A percentile compares a stretch with the other conserved stretches of the same genome.
phyloP scores from a whole-genome alignment of 92 coral and sea anemone species.

The Heteractis magnifica region DNA sequence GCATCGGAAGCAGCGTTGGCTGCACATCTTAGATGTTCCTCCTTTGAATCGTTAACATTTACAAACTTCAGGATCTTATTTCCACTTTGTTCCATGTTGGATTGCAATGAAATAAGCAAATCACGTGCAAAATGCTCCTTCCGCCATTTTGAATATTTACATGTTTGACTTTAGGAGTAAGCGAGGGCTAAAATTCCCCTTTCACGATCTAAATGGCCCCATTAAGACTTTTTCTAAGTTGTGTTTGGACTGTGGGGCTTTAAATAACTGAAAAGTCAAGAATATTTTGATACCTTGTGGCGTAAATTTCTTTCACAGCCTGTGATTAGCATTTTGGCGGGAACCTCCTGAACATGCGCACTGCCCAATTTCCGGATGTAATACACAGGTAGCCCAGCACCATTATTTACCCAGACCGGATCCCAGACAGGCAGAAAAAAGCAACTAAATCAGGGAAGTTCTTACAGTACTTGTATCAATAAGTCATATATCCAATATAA shows the following conservation, averaged over 20 bases:
- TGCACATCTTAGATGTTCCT: constrained; percentile 54
- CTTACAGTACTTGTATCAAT: not conserved
- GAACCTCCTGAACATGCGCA: constrained; percentile 51
- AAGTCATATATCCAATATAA: not conserved
- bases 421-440: not conserved
- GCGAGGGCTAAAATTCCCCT: not conserved
- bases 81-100: constrained; percentile 1
- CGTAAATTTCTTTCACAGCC: not conserved
- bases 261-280: not conserved
- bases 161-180: constrained; percentile 26
- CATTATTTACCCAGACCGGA: not conserved
- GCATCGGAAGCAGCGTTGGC: constrained; percentile 61
- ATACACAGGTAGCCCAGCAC: constrained; percentile 20
- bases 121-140: constrained; percentile 28
- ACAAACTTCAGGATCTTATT: constrained; percentile 57
- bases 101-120: constrained; percentile 9
- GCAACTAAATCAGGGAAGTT: not conserved
- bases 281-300: not conserved
- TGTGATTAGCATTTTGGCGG: constrained; percentile 39
- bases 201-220: no score
- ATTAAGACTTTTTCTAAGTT: not conserved
- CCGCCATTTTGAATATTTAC: constrained; percentile 73
- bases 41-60: constrained; percentile 50
- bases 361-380: no score
- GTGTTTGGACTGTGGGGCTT: not conserved